phyloP scores from a whole-genome alignment of 2,113 vertebrate species.

The Ptilonorhynchus violaceus region DNA sequence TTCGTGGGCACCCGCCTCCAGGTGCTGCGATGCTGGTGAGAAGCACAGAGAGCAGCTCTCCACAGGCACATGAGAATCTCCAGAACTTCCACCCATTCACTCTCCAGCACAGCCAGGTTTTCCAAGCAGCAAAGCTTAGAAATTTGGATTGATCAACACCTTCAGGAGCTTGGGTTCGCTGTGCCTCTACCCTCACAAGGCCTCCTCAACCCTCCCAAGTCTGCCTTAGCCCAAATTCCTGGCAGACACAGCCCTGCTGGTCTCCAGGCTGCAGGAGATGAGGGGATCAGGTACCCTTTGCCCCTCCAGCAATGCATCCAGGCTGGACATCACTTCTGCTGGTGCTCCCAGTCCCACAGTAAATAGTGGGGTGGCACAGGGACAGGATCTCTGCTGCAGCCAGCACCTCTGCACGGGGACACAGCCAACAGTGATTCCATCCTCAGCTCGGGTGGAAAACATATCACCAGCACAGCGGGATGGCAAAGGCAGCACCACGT shows the following conservation, averaged over 20 bases:
- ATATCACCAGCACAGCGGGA: accelerated
- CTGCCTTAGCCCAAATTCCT: not conserved
- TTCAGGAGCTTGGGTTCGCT: not conserved
- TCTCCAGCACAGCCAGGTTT: not conserved
- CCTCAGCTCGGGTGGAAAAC: not conserved
- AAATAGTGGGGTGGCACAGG: not conserved
- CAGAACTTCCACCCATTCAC: not conserved
- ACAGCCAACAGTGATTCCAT: accelerated
- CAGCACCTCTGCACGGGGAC: not conserved
- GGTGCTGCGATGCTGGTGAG: not conserved
- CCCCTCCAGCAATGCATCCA: not conserved
- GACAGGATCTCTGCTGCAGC: not conserved
- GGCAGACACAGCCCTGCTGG: not conserved
- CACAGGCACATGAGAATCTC: not conserved
- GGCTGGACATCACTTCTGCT: accelerated
- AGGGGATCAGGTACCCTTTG: accelerated
- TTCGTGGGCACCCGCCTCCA: not conserved
- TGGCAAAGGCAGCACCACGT: not conserved
- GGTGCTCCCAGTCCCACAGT: not conserved
- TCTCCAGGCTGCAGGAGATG: not conserved
- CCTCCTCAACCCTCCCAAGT: not conserved
- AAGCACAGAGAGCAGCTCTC: not conserved
- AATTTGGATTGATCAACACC: not conserved
- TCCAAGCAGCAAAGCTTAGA: not conserved
- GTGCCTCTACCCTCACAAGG: not conserved